phyloP scores from a whole-genome alignment of 2,888 invertebrate genomes.

The Dyspetes luteomarginatus region DNA sequence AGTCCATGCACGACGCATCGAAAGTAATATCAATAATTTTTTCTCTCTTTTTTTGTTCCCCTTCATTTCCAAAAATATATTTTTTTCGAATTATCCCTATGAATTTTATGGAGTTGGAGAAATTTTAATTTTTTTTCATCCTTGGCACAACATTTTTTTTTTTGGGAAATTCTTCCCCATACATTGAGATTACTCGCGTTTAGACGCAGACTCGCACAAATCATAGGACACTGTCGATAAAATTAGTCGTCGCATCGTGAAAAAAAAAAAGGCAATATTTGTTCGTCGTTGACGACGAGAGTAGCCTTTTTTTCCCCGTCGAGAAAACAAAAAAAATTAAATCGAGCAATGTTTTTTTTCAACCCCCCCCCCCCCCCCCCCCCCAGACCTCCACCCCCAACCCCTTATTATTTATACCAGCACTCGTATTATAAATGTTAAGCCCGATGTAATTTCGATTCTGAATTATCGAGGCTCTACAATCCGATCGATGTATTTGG shows the following conservation, averaged over 20 bases:
- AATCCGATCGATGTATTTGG: constrained; percentile 43
- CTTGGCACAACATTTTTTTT: constrained; percentile 29
- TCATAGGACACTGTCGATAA: constrained; percentile 26
- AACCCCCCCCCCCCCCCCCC: too few species aligned
- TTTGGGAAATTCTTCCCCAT: neutral
- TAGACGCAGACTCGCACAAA: constrained; percentile 51
- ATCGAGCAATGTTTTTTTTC: too few species aligned
- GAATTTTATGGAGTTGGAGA: neutral
- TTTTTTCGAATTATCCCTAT: neutral
- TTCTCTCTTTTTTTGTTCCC: neutral
- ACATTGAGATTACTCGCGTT: constrained; percentile 17
- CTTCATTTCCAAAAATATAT: neutral
- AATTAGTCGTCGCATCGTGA: constrained; percentile 4
- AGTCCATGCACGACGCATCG: constrained; percentile 18
- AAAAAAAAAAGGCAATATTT: neutral
- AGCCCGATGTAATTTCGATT: constrained; percentile 53
- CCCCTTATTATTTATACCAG: neutral
- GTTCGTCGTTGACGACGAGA: neutral
- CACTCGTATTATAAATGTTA: constrained; percentile 39
- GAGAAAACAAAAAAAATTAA: constrained; percentile 33
- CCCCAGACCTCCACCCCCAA: too few species aligned
- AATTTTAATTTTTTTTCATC: constrained; percentile 1
- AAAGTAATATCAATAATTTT: constrained; percentile 22
- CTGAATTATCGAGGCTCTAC: constrained; percentile 38
- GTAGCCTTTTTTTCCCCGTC: constrained; percentile 3